Evolutionary conservation across 1,140 invertebrate genomes (phyloP), one percentile per base, ranked within the genome.

Genomic region (Papilio helenus): DNA sequence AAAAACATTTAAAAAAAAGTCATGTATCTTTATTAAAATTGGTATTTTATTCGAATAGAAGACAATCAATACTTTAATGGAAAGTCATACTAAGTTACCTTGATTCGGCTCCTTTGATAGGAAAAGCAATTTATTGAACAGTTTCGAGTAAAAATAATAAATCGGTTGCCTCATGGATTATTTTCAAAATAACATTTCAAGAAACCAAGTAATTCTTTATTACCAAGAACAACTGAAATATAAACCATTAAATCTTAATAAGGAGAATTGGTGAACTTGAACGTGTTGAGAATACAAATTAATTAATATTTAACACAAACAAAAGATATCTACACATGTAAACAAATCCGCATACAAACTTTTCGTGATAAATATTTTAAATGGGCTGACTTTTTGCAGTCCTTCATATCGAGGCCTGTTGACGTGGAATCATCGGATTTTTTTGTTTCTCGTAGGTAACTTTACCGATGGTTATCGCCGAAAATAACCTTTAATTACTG

Each of bases 401-500:
- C 89, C 86, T 88, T 89, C 86, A 79, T 74, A 73, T 85, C 89
- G 90, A 92, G 90, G 91, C 89, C 80, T 82, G 65, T 80, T 76
- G 79, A 86, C 87, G 87, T 87, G 84, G 85, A 80, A 88, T 85
- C 89, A 92, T 89, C 87, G 87, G 82, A 79, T 90, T 93, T 92
- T 39, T 93, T 91, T 87, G 88, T 90, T 88, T 88, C 90, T 87
- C 83, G 90, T 89, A 90, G 87, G 92, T 91, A 92, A 91, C 91
- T 90, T 92, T 89, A 91, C 91, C 88, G 92, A 94, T 94, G 89
- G 89, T 91, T 94, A 94, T 94, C 92, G 86, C 87, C 89, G 92
- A 92, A 94, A 93, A 93, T 93, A 94, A 94, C 92, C 91, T 94
- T 94, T 94, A 94, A 94, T 94, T 94, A 93, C 90, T 84, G 89